These are phyloP conservation scores for Penaeus japonicus DNA, from an alignment of 1,140 invertebrate genomes.

Conservation along the genomic window DNA sequence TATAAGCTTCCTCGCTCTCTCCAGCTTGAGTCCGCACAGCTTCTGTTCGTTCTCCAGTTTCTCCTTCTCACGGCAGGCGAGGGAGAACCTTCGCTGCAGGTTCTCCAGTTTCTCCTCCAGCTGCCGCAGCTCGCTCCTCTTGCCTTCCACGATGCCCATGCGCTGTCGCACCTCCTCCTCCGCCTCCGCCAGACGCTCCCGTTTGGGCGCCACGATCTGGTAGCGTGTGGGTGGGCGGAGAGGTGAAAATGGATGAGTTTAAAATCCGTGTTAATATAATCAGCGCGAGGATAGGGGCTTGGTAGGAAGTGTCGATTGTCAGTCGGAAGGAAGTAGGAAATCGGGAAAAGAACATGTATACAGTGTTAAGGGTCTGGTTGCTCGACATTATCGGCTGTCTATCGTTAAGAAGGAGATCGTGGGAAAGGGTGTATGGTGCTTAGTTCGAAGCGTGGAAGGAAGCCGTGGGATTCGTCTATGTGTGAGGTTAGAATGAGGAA, in stretches of 20 bases:
- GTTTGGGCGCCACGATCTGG: slow-evolving; percentile 94
- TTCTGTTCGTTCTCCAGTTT: slow-evolving; percentile 93
- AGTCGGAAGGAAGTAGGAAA: too few species aligned
- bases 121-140: slow-evolving; percentile 68
- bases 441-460: too few species aligned
- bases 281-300: too few species aligned
- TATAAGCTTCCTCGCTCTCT: slow-evolving; percentile 83
- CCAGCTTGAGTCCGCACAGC: slow-evolving; percentile 87
- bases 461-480: too few species aligned
- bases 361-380: too few species aligned
- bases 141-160: slow-evolving; percentile 89
- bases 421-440: too few species aligned
- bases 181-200: slow-evolving; percentile 80
- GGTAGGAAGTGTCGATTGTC: too few species aligned
- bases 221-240: background rate
- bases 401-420: too few species aligned
- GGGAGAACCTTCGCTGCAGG: slow-evolving; percentile 94
- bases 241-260: background rate
- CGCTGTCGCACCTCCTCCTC: slow-evolving; percentile 82
- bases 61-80: slow-evolving; percentile 94
- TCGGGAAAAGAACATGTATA: too few species aligned
- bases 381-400: too few species aligned
- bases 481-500: too few species aligned
- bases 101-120: slow-evolving; percentile 85
- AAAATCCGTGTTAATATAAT: too few species aligned